These are phyloP conservation scores for Trididemnum nubilum DNA, from an alignment of 23 tunicate genomes.

Conservation along the genomic window DNA sequence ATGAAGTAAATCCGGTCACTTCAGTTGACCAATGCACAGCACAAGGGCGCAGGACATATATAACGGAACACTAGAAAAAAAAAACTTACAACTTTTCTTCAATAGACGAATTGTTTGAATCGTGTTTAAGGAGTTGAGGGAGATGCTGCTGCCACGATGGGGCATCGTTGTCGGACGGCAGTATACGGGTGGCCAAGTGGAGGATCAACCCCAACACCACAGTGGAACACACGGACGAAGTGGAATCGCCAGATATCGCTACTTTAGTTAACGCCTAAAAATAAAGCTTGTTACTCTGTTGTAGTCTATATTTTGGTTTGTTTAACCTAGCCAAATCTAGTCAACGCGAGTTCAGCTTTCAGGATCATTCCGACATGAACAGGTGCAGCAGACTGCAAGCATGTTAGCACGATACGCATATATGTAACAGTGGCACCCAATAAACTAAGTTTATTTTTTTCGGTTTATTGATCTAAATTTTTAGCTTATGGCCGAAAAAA, in stretches of 20 bases:
- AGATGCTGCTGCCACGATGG: slow-evolving; percentile 37
- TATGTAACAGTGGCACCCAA: too few relatives aligned
- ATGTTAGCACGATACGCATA: too few relatives aligned
- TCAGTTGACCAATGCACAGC: too few relatives aligned
- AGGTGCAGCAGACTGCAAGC: too few relatives aligned
- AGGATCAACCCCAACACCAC: slow-evolving; percentile 48
- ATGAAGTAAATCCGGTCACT: too few relatives aligned
- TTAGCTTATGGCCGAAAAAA: too few relatives aligned
- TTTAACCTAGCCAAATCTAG: background rate
- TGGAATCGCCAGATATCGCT: slow-evolving; percentile 36
- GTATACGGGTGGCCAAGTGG: slow-evolving; percentile 37
- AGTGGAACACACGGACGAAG: slow-evolving; percentile 46
- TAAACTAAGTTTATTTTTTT: too few relatives aligned
- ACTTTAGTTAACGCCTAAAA: slow-evolving; percentile 42
- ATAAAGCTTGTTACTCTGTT: too few relatives aligned
- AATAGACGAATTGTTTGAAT: background rate
- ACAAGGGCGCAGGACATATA: too few relatives aligned
- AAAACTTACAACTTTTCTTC: slow-evolving; percentile 48
- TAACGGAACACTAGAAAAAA: too few relatives aligned
- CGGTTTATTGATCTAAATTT: too few relatives aligned
- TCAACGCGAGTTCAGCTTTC: background rate
- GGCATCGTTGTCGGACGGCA: slow-evolving; percentile 37
- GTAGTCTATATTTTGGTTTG: background rate
- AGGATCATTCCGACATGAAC: background rate
- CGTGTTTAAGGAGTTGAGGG: slow-evolving; percentile 23